Evolutionary conservation across 2,113 vertebrate genomes (phyloP), one percentile per base, ranked within the genome.

Genomic region (Zapornia atra): DNA sequence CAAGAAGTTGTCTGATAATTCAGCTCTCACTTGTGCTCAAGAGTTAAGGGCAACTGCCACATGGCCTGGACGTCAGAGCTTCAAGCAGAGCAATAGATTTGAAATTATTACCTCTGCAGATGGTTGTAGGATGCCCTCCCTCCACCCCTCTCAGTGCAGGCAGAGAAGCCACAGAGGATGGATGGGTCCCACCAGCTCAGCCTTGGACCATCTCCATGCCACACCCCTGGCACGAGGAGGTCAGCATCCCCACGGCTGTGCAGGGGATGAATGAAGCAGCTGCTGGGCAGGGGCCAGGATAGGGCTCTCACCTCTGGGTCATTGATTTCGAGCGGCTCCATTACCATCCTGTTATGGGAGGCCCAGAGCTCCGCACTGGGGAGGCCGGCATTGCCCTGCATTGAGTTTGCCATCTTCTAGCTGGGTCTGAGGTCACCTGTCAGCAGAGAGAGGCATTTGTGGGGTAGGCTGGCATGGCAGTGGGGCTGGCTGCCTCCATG

Each of bases 261-360:
- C 2, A 5, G 25, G 53, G 15, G 31, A 17, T 14, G 44, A 77
- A 79, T 0, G 14, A 31, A 56, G 66, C 1, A 0, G 42, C 40
- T 73, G 72, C 72, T 42, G 38, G 63, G 59, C 34, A 38, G 31
- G 22, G 56, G 21, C 36, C 44, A 38, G 48, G 51, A 19, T 19
- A 12, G 6, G 8, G n/a, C 5, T 31, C 98, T 98, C 96, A 99
- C 99, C 99, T 99, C 99, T 0, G 97, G 88, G 91, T 99, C 99
- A 0, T 95, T 98, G 95, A 95, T 96, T 10, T 98, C 97, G 0
- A 99, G 98, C 0, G 99, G 98, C 76, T 99, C 99, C 48, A 97
- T 54, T 94, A 99, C 97, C 99, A 99, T 99, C 79, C 96, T 98
- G 92, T 98, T 98, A 66, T 99, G 99, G 1, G 98, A 98, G 11